These are phyloP conservation scores for Muntiacus reevesi DNA, from an alignment of 2,113 vertebrate species.

Conservation along the genomic window DNA sequence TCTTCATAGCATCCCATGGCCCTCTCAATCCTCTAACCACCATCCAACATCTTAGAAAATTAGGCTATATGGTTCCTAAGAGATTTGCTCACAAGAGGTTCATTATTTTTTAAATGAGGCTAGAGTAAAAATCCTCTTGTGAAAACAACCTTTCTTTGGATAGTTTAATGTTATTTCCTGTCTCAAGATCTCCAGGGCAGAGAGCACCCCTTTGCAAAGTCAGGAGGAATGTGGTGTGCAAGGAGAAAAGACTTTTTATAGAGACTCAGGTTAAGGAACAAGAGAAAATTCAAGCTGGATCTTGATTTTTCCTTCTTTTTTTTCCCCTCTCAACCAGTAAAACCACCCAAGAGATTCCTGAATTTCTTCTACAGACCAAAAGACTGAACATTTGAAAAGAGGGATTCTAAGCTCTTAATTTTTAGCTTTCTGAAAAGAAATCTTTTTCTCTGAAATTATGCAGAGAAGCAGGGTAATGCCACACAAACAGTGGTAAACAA, in stretches of 20 bases:
- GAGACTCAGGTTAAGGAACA: background rate
- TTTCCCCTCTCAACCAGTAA: background rate
- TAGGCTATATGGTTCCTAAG: background rate
- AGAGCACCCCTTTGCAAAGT: background rate
- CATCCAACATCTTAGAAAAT: background rate
- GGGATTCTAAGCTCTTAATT: background rate
- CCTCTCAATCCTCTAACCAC: background rate
- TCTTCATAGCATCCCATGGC: background rate
- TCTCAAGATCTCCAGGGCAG: background rate
- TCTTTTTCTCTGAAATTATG: background rate
- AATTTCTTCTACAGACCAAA: background rate
- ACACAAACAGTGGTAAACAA: background rate
- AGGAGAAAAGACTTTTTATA: background rate
- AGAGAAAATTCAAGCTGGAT: background rate
- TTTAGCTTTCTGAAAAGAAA: background rate
- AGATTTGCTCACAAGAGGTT: background rate
- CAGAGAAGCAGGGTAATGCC: background rate
- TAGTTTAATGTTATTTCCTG: background rate
- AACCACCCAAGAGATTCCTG: background rate
- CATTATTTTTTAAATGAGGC: background rate
- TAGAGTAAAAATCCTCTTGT: conserved; percentile 4
- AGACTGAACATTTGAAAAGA: background rate
- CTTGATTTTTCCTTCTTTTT: background rate
- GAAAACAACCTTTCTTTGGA: background rate
- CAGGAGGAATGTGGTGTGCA: background rate